Base-by-base conservation (phyloP, 2,888 invertebrate species). In the Ophion ventricosus region DNA sequence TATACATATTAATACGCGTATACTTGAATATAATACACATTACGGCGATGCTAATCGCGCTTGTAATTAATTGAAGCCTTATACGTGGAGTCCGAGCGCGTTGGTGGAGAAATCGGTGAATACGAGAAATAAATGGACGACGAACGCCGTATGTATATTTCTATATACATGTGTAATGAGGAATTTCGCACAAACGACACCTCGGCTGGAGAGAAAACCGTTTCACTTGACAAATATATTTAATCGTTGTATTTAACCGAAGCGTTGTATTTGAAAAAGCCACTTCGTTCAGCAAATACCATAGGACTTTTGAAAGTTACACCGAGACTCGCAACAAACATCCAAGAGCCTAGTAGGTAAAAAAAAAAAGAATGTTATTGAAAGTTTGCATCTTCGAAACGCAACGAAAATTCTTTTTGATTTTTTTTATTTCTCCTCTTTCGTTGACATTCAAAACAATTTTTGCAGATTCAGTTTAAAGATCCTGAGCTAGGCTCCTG, bases 31-130 rank as follows among this genome's bases (percentile, higher is more conserved):
- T 54, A 70, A 57, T 59, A 61, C 69, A 69, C 61, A 63, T 78
- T 63, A 70, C 69, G n/a, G n/a, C 61, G 78, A 78, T 78, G 78
- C 70, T 78, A 78, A 78, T 78, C 78, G 61, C 23, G 63, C 63
- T 61, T 78, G 78, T 78, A 78, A 78, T 78, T 78, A 78, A 78
- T 78, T 69, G 70, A 63, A 59, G 78, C 26, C 63, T 70, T 78
- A 70, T 78, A 70, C 64, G 64, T 49, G 11, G 35, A 67, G 61
- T 70, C 70, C 49, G 59, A 43, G 29, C 57, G 67, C 77, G 67
- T 57, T 67, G 59, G 61, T 29, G 78, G 78, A 26, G 78, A 70
- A 78, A 69, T 40, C 77, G 35, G 57, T 66, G 66, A 76, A 70
- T 78, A 59, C 61, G 40, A 63, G 49, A 63, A 74, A 63, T 43